Evolutionary conservation across 1,140 invertebrate species (phyloP).

Genomic region (Drosophila repleta): DNA sequence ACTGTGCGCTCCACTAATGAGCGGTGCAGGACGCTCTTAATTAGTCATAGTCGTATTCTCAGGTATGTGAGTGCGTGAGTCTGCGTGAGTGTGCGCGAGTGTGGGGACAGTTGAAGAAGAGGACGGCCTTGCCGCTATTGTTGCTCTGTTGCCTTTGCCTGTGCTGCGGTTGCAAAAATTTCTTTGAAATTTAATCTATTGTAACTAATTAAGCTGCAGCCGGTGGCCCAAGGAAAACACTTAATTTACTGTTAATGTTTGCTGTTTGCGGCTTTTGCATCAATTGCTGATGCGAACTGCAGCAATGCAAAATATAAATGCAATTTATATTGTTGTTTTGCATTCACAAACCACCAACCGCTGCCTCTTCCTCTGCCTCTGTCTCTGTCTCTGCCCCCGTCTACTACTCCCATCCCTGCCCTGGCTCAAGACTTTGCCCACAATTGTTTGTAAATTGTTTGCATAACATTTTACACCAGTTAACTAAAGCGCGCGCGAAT

Average conservation of each 20-base stretch:
- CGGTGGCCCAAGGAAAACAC: constrained; percentile 55
- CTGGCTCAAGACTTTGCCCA: neutral
- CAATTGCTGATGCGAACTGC: constrained; percentile 42
- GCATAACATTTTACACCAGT: constrained; percentile 78
- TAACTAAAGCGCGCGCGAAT: constrained; percentile 32
- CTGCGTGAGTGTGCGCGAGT: neutral
- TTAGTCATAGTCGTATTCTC: constrained; percentile 71
- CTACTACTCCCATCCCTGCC: neutral
- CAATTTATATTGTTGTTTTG: constrained; percentile 1
- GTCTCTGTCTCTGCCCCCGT: neutral
- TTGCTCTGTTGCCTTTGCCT: neutral
- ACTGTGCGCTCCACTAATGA: constrained; percentile 50
- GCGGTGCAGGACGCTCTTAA: constrained; percentile 54
- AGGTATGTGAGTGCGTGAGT: neutral
- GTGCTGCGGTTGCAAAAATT: constrained; percentile 65
- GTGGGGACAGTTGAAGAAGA: neutral
- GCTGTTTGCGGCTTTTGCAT: constrained; percentile 66
- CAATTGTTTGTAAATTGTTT: constrained; percentile 69
- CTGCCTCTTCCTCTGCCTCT: neutral
- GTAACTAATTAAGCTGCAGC: constrained; percentile 74
- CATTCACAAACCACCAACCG: too few relatives aligned
- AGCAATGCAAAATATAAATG: constrained; percentile 24
- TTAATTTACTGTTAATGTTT: constrained; percentile 79
- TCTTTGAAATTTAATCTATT: constrained; percentile 82
- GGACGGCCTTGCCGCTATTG: constrained; percentile 6